Evolutionary conservation across 2,113 vertebrate species (phyloP), one percentile per base, ranked within the genome.

Genomic region (Labeo catla): DNA sequence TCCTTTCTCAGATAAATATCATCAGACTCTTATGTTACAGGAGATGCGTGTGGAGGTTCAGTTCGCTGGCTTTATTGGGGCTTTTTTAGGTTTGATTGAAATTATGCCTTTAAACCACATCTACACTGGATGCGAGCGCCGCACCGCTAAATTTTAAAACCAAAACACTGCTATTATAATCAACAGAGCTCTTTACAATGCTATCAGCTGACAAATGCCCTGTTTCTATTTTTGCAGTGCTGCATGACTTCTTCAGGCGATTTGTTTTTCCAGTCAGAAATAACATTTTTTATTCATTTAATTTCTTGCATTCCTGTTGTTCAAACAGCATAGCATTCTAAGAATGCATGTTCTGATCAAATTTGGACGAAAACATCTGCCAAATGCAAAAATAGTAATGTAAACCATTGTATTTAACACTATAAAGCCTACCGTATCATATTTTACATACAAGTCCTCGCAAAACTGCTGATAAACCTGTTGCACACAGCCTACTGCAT

Each of bases 21-120:
- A 78, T 86, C 39, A 52, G 43, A 78, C 63, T 77, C 76, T 86
- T 34, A n/a, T 39, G 59, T 83, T 65, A 73, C 63, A 83, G 84
- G 61, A 86, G 65, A 66, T 66, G 54, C 43, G 52, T 47, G 87
- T 59, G 68, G 34, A 81, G 50, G 82, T 68, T 28, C 34, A 49
- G n/a, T 66, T 50, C 45, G 59, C 7, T 76, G 59, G 10, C 54
- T 78, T 21, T 57, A 21, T 7, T 36, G 76, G 54, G 23, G 8
- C 13, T 34, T 16, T 61, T 77, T 77, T 73, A n/a, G 19, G 50
- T 6, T 78, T 43, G 54, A 65, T 74, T 73, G 10, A 39, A 68
- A 61, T 76, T 21, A 50, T 76, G 28, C 19, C 43, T 45, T 80
- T 23, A 63, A 19, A 61, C 36, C 39, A 6, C 12, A 43, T 63